Percentiles rank a stretch among this genome's conserved stretches.
Conservation (phyloP, 2,113 vertebrate species). For the Pygoscelis adeliae region DNA sequence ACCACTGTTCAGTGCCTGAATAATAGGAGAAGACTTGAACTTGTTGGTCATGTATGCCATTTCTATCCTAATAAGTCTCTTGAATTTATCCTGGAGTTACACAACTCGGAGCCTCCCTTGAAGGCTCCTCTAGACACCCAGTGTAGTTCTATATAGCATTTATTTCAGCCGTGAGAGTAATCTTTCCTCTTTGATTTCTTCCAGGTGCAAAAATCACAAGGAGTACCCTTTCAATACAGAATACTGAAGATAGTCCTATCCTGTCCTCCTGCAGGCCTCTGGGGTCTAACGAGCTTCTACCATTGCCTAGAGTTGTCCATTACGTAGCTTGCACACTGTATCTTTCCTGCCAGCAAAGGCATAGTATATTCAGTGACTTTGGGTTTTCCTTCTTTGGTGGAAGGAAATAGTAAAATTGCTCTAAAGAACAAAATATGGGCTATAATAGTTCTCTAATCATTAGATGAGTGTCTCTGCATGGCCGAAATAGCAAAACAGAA, state of each 20-base stretch:
- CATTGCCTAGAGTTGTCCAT: neutral
- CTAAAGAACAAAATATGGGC: neutral
- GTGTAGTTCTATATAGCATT: neutral
- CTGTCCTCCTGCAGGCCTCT: neutral
- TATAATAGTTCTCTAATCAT: neutral
- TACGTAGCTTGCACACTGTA: neutral
- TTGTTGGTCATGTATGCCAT: neutral
- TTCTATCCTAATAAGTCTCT: neutral
- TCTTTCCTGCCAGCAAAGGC: neutral
- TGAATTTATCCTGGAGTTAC: neutral
- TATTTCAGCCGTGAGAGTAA: neutral
- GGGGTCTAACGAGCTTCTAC: neutral
- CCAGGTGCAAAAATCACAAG: conserved; percentile 64
- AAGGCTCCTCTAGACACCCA: neutral
- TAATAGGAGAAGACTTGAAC: neutral
- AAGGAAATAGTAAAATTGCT: neutral
- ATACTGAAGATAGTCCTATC: conserved; percentile 16
- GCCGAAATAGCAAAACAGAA: neutral
- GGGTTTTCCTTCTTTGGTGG: neutral
- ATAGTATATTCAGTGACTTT: neutral
- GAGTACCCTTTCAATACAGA: conserved; percentile 72
- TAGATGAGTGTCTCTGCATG: neutral
- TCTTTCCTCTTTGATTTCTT: neutral
- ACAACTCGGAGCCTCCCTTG: neutral
- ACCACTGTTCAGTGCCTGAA: neutral